Base-by-base conservation (phyloP, 1,140 invertebrate species). In the Argopecten irradians region DNA sequence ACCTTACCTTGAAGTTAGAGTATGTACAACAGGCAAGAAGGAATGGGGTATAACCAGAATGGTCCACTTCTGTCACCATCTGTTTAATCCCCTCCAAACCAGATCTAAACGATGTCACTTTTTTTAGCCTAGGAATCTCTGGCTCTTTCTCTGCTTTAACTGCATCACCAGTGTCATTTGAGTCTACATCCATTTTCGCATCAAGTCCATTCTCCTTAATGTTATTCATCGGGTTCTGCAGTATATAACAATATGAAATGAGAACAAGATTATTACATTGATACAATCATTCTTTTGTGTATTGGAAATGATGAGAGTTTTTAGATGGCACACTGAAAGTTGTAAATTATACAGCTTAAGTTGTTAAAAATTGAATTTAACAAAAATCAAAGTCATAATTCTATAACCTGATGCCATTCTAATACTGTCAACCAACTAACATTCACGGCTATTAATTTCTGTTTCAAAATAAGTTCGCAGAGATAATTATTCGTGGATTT, bases 21-120 rank as follows among this genome's bases (percentile, higher is more conserved):
- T 95, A 94, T 28, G 89, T 88, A 82, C 92, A 89, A 85, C 95
- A 93, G 33, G 95, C 94, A 83, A 92, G 87, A 1, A 95, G 89
- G 13, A 96, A 87, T 32, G 95, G 95, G 5, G 95, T 96, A 86
- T 93, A 94, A 34, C 95, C 95, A 83, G 94, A 88, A 85, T 95
- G 89, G 88, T 95, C 94, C 8, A 93, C 92, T 41, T 94, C 94
- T 46, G 93, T 92, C 1, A 93, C 93, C 94, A 96, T 94, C 46
- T 94, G 91, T 85, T 92, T 92, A 0, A 95, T 85, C 14, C 87
- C 86, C 3, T 91, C 90, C 55, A 85, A 71, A 19, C 85, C 34
- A n/a, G 89, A 88, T 71, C 87, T 88, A 22, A 87, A 88, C 32
- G 87, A 88, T 16, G 71, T 86, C 82, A 87, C 83, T 71, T 90